phyloP scores from a whole-genome alignment of 2,888 invertebrate genomes.

The Agrilus mali region DNA sequence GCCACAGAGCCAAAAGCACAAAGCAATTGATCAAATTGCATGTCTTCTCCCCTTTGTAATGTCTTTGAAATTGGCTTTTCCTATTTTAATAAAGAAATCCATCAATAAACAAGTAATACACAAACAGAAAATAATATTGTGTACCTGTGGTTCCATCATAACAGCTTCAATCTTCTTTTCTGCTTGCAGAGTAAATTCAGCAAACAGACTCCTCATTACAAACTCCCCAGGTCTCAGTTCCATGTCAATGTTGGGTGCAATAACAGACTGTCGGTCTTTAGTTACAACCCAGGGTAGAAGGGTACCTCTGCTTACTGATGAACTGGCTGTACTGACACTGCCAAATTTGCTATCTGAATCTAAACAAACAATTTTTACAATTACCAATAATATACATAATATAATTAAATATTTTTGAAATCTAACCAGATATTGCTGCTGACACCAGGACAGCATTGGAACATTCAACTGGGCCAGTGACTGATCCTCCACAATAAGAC shows the following conservation, averaged over 20 bases:
- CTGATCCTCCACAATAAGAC: conserved; percentile 17
- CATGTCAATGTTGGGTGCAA: conserved; percentile 35
- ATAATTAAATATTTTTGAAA: neutral
- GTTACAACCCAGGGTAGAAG: conserved; percentile 76
- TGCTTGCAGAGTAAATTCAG: conserved; percentile 88
- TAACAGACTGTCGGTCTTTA: conserved; percentile 45
- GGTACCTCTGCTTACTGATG: conserved; percentile 35
- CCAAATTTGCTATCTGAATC: conserved; percentile 17
- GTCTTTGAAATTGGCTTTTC: conserved; percentile 93
- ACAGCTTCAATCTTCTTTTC: conserved; percentile 94
- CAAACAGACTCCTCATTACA: conserved; percentile 88
- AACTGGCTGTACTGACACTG: conserved; percentile 8
- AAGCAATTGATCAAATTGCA: conserved; percentile 86
- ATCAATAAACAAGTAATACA: neutral
- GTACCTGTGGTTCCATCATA: conserved; percentile 78
- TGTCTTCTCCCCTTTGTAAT: conserved; percentile 90
- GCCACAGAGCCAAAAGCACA: conserved; percentile 88
- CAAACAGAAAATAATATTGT: conserved; percentile 8
- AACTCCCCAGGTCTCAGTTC: conserved; percentile 84
- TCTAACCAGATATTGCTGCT: neutral
- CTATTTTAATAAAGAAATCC: conserved; percentile 32
- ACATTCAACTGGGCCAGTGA: conserved; percentile 21
- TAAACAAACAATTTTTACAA: conserved; percentile 9
- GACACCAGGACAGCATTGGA: conserved; percentile 5
- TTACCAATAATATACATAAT: neutral